Conservation (phyloP, 2,113 vertebrate species). For the Gavialis gangeticus region DNA sequence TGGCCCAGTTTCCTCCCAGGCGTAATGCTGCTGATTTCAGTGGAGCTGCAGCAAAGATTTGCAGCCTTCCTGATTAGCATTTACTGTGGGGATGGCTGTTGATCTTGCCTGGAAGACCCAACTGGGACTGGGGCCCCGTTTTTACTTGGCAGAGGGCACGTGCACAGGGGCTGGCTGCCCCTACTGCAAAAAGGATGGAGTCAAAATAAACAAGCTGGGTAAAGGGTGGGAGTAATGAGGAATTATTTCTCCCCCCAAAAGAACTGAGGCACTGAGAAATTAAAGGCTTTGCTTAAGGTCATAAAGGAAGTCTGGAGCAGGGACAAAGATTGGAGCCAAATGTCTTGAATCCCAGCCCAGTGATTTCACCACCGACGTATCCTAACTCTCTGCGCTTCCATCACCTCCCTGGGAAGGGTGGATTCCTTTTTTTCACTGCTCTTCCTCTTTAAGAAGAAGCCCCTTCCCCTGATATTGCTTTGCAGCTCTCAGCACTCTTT, state of each 20-base stretch:
- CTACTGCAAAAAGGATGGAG: background rate
- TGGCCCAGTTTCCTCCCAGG: background rate
- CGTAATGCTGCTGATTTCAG: background rate
- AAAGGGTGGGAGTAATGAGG: background rate
- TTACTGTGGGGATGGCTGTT: rapidly evolving
- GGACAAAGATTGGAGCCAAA: background rate
- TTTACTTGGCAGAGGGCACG: background rate
- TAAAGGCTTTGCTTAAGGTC: background rate
- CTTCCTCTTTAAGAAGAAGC: background rate
- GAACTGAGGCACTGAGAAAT: background rate
- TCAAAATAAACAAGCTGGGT: background rate
- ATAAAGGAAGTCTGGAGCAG: background rate
- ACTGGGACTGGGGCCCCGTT: background rate
- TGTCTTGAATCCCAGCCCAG: background rate
- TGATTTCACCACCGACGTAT: background rate
- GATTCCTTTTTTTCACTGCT: background rate
- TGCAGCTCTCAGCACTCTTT: background rate
- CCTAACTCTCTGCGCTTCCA: background rate
- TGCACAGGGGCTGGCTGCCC: background rate
- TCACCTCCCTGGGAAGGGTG: background rate
- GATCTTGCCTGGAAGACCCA: background rate
- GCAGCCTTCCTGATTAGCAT: background rate
- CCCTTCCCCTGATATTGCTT: background rate
- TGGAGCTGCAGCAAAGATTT: background rate
- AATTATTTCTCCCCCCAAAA: background rate